phyloP scores from a whole-genome alignment of 2,113 vertebrate genomes.

The Balaeniceps rex region DNA sequence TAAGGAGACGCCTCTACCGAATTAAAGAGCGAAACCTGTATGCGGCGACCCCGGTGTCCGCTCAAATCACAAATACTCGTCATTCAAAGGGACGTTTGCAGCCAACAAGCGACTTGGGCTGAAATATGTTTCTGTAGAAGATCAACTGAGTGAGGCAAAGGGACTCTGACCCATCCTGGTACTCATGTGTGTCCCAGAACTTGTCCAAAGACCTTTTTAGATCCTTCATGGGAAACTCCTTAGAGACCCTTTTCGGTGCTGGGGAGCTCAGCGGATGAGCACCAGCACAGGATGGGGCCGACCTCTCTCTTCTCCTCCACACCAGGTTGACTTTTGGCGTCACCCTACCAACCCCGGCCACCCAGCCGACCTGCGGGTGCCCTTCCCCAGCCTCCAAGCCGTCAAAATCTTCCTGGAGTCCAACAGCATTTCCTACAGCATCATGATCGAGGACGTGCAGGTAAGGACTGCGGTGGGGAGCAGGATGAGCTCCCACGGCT shows the following conservation, averaged over 20 bases:
- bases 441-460: slow-evolving; percentile 90
- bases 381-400: slow-evolving; percentile 69
- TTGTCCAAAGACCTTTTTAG: not conserved
- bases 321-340: slow-evolving; percentile 88
- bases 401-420: slow-evolving; percentile 79
- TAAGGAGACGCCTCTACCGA: accelerated
- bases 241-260: not conserved
- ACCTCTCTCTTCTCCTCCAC: not conserved
- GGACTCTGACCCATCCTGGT: not conserved
- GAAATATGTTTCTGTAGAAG: not conserved
- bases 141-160: not conserved
- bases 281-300: accelerated
- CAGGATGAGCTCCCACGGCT: not conserved
- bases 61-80: not conserved
- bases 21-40: not conserved
- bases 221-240: not conserved
- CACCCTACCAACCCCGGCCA: slow-evolving; percentile 48
- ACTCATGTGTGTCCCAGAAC: not conserved
- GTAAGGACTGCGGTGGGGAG: slow-evolving; percentile 2
- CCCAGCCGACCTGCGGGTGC: slow-evolving; percentile 80
- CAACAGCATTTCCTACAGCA: slow-evolving; percentile 69
- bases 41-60: accelerated
- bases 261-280: not conserved
- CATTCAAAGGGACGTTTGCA: not conserved
- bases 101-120: not conserved